phyloP scores from a whole-genome alignment of 2,113 vertebrate species.

The Chionodraco myersi region DNA sequence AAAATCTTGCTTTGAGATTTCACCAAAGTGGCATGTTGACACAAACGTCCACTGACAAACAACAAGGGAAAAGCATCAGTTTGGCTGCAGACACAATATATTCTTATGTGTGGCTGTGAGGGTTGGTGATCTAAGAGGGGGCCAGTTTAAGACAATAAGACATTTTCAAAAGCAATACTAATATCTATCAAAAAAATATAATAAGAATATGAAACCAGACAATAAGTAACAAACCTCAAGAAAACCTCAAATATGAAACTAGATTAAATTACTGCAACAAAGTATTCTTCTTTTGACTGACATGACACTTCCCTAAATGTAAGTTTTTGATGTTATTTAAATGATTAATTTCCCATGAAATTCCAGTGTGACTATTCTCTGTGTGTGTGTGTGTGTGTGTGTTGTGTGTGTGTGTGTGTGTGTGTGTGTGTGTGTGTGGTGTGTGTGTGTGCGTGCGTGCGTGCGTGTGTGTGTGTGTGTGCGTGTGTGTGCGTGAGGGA shows the following conservation, averaged over 20 bases:
- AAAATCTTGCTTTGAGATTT: slow-evolving; percentile 34
- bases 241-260: too few species aligned
- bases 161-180: background rate
- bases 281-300: too few species aligned
- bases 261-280: too few species aligned
- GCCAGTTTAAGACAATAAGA: background rate
- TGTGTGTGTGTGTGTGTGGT: background rate
- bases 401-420: background rate
- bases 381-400: background rate
- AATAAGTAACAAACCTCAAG: too few species aligned
- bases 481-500: background rate
- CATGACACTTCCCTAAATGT: too few species aligned
- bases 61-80: slow-evolving; percentile 7
- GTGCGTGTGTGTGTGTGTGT: background rate
- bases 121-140: background rate
- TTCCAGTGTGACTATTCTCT: background rate
- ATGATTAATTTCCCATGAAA: background rate
- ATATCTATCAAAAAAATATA: background rate
- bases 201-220: too few species aligned
- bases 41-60: background rate
- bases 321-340: too few species aligned
- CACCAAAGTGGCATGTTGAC: slow-evolving; percentile 47
- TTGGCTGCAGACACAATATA: background rate
- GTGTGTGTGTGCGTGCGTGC: background rate
- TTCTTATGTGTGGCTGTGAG: background rate